A percentile compares a stretch with the other conserved stretches of the same genome.
Evolutionary conservation across 2,113 vertebrate genomes (phyloP).

Genomic region (Falcunculus frontatus): DNA sequence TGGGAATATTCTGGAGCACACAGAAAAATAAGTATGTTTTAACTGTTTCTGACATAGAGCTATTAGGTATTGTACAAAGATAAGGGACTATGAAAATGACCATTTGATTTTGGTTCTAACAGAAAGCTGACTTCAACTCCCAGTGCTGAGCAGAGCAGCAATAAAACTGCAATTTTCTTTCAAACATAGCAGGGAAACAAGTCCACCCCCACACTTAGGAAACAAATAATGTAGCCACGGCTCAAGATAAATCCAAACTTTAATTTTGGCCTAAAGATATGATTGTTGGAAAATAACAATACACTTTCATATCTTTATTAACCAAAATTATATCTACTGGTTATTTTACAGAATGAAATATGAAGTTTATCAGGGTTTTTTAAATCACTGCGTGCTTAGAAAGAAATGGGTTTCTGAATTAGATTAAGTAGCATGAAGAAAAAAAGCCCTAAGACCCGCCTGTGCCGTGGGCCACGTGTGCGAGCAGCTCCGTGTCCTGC

Average conservation of each 20-base stretch:
- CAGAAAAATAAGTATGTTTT: neutral
- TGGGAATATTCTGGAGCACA: neutral
- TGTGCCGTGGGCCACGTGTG: accelerated
- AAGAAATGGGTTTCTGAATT: neutral
- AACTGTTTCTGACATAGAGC: neutral
- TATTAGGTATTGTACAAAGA: neutral
- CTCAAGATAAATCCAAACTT: neutral
- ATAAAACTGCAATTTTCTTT: neutral
- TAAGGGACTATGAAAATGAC: neutral
- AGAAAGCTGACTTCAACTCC: neutral
- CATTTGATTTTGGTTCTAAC: neutral
- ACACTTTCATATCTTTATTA: neutral
- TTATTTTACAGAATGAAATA: neutral
- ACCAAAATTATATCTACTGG: neutral
- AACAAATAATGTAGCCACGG: neutral
- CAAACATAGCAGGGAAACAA: neutral
- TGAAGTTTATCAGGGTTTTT: neutral
- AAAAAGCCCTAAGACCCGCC: neutral
- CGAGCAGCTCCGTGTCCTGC: neutral
- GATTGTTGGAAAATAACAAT: neutral
- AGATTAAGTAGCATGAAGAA: neutral
- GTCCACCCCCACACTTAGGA: neutral
- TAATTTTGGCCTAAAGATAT: neutral
- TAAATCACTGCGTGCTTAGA: neutral
- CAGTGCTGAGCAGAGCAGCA: neutral